Percentiles rank a stretch among this genome's conserved stretches.
phyloP scores from a whole-genome alignment of 2,888 invertebrate species.

The Plagodis pulveraria region DNA sequence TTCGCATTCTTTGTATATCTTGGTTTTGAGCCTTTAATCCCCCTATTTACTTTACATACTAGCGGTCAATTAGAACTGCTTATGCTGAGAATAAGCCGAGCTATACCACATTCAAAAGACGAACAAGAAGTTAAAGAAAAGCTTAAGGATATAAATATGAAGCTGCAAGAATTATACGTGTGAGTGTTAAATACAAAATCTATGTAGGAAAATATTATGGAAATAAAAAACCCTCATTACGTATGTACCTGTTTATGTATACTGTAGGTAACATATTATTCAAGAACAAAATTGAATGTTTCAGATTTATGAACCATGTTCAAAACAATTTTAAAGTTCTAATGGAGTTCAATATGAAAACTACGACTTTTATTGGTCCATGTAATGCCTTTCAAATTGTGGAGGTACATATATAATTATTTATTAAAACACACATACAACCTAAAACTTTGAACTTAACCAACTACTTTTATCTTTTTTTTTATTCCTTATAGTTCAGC shows the following conservation, averaged over 20 bases:
- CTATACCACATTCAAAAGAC: slow-evolving; percentile 44
- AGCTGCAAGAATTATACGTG: slow-evolving; percentile 60
- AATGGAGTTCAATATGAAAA: slow-evolving; percentile 67
- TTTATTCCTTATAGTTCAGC: too few relatives aligned
- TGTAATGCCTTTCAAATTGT: slow-evolving; percentile 62
- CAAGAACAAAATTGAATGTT: slow-evolving; percentile 35
- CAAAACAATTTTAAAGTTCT: slow-evolving; percentile 51
- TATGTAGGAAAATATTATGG: neutral
- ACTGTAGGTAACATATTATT: too few relatives aligned
- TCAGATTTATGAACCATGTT: slow-evolving; percentile 52
- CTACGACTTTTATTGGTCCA: slow-evolving; percentile 62
- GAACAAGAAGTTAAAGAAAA: slow-evolving; percentile 45
- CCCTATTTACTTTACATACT: slow-evolving; percentile 64
- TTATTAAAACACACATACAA: neutral
- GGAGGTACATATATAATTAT: slow-evolving; percentile 46
- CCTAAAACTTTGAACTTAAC: neutral
- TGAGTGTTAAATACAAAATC: slow-evolving; percentile 30
- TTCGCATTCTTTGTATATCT: slow-evolving; percentile 53
- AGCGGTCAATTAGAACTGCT: slow-evolving; percentile 67
- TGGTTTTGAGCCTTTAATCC: slow-evolving; percentile 69
- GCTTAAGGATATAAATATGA: slow-evolving; percentile 55
- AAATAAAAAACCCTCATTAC: too few relatives aligned
- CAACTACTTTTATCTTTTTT: neutral
- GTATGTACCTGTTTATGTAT: too few relatives aligned
- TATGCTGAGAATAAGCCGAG: slow-evolving; percentile 48